Percentiles rank a stretch among this genome's conserved stretches.
phyloP scores from a whole-genome alignment of 2,113 vertebrate genomes.

The Burhinus bistriatus region DNA sequence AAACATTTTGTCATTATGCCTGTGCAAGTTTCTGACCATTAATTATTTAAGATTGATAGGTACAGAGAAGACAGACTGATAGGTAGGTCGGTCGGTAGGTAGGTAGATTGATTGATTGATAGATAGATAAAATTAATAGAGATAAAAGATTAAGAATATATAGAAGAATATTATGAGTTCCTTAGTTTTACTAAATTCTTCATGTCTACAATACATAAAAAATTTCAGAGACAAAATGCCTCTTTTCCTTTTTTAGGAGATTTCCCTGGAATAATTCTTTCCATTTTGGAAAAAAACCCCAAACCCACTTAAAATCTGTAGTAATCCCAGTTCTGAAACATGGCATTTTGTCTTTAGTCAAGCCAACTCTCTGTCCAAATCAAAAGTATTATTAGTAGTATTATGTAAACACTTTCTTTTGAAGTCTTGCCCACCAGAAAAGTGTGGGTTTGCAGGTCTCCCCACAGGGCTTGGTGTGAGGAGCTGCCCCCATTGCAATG shows the following conservation, averaged over 20 bases:
- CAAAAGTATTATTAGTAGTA: neutral
- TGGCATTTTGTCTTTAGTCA: neutral
- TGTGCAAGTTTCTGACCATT: neutral
- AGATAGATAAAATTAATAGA: neutral
- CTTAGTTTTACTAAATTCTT: neutral
- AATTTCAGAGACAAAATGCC: neutral
- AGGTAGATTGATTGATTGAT: too few species aligned
- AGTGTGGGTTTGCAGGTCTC: neutral
- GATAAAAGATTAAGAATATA: neutral
- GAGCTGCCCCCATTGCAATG: neutral
- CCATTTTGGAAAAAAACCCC: neutral
- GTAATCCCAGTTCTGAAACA: neutral
- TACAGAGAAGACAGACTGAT: neutral
- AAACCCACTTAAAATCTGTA: neutral
- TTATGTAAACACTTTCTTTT: neutral
- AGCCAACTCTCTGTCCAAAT: neutral
- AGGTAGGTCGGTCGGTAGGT: neutral
- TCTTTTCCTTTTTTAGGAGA: neutral
- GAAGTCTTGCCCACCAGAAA: neutral
- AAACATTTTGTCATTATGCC: neutral
- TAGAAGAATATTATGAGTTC: neutral
- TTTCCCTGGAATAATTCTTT: neutral
- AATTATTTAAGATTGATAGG: neutral
- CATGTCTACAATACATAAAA: neutral
- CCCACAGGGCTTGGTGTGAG: rapidly evolving